phyloP scores from a whole-genome alignment of 2,113 vertebrate genomes.

The Natator depressus region DNA sequence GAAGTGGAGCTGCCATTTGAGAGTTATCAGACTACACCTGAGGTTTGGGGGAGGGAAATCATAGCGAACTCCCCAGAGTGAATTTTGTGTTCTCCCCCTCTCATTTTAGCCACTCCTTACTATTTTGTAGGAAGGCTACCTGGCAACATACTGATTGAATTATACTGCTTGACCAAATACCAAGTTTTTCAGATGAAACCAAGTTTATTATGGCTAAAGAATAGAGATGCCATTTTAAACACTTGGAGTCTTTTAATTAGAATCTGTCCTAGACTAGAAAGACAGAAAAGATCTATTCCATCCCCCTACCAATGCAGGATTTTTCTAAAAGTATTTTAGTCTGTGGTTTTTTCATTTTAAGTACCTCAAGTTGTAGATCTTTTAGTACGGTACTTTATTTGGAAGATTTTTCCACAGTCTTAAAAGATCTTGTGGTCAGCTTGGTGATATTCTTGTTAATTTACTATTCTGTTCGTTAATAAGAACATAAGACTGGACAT shows the following conservation, averaged over 20 bases:
- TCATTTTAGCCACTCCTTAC: not conserved
- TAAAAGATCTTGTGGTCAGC: not conserved
- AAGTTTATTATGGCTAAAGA: not conserved
- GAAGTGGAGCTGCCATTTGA: not conserved
- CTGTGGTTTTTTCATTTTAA: too few species aligned
- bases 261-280: not conserved
- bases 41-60: not conserved
- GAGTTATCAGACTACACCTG: not conserved
- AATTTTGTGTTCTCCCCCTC: not conserved
- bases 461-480: not conserved
- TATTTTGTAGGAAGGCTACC: not conserved
- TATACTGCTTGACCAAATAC: conserved; percentile 15
- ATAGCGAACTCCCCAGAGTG: not conserved
- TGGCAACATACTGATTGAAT: conserved; percentile 1
- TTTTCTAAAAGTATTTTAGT: not conserved
- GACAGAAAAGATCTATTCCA: not conserved
- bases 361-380: not conserved
- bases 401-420: not conserved
- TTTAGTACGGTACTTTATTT: not conserved
- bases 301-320: not conserved
- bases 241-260: not conserved
- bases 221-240: not conserved
- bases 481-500: too few species aligned
- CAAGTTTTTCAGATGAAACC: not conserved
- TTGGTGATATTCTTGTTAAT: not conserved